Conservation (phyloP, 2,113 vertebrate genomes). For the Phyllostomus hastatus region DNA sequence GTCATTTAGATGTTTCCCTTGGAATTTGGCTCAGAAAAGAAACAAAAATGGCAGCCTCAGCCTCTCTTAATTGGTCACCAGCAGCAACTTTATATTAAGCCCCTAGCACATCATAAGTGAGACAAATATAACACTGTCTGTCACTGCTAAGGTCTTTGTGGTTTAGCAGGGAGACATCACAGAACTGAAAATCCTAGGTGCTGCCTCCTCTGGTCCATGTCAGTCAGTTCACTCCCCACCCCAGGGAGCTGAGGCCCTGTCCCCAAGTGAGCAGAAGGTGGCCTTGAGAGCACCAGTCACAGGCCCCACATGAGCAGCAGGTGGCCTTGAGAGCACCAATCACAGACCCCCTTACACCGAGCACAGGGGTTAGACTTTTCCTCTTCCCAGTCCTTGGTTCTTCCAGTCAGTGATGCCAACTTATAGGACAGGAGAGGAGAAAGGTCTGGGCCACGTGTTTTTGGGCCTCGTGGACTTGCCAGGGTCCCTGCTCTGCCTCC, state of each 20-base stretch:
- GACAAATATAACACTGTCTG: fast-evolving
- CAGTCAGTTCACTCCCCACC: neutral
- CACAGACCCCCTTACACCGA: fast-evolving
- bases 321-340: neutral
- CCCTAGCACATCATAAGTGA: neutral
- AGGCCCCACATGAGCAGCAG: too few species aligned
- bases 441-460: fast-evolving
- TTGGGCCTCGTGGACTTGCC: neutral
- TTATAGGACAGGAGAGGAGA: neutral
- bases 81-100: neutral
- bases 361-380: neutral
- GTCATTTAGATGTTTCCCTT: neutral
- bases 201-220: neutral
- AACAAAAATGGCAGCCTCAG: neutral
- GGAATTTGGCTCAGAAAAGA: neutral
- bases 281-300: too few species aligned
- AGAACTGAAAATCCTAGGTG: fast-evolving
- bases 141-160: too few species aligned
- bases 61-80: neutral
- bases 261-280: fast-evolving
- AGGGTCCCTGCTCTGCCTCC: neutral
- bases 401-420: neutral
- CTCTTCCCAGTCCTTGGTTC: neutral
- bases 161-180: neutral
- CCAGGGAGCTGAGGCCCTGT: neutral